Percentiles rank a stretch among this genome's conserved stretches.
Evolutionary conservation across 2,888 invertebrate genomes (phyloP).

Genomic region (Pristionchus fissidentatus): DNA sequence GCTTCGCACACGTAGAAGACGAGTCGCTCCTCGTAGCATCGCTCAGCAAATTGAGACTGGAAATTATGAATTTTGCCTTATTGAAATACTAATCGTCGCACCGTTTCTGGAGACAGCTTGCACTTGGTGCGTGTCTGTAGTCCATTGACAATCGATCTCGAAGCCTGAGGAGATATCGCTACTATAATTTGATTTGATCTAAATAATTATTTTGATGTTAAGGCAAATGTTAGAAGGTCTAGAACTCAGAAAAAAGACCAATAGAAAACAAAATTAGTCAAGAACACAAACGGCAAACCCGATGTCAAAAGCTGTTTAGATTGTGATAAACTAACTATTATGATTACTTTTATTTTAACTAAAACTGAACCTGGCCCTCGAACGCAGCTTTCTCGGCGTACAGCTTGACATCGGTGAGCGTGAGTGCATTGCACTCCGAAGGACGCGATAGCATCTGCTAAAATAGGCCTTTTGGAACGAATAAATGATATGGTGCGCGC

Average conservation of each 20-base stretch:
- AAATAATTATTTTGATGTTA: not conserved
- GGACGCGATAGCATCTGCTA: conserved; percentile 19
- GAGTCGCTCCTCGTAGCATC: too few species aligned
- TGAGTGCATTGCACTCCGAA: not conserved
- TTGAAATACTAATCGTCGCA: too few species aligned
- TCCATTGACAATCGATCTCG: not conserved
- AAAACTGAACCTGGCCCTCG: conserved; percentile 7
- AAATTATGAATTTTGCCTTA: too few species aligned
- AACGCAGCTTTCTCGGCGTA: conserved; percentile 27
- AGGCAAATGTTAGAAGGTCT: too few species aligned
- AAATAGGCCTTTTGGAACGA: too few species aligned
- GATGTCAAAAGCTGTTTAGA: too few species aligned
- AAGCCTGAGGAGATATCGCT: not conserved
- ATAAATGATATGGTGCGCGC: too few species aligned
- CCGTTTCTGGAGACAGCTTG: not conserved
- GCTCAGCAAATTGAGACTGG: too few species aligned
- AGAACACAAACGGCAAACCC: too few species aligned
- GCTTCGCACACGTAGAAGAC: too few species aligned
- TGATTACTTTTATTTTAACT: not conserved
- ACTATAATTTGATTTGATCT: not conserved
- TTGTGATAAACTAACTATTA: not conserved
- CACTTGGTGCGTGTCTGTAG: not conserved
- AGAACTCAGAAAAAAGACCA: too few species aligned
- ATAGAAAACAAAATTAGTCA: too few species aligned
- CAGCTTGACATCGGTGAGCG: not conserved